These are phyloP conservation scores for Ophion obscuratus DNA, from an alignment of 2,888 invertebrate genomes.

Conservation along the genomic window DNA sequence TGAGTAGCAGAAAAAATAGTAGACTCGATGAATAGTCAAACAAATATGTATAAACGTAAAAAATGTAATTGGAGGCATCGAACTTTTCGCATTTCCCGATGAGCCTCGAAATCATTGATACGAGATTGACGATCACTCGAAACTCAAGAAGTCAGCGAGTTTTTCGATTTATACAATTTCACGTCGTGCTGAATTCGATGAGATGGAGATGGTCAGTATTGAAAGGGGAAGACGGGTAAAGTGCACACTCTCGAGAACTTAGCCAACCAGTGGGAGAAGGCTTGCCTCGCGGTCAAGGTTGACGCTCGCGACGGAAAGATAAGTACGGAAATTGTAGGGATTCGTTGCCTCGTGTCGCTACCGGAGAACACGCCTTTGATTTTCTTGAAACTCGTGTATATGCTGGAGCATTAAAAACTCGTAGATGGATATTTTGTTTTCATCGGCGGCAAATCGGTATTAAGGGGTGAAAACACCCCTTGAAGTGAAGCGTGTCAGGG, in stretches of 20 bases:
- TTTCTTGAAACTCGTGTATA: not conserved
- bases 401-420: not conserved
- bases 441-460: not conserved
- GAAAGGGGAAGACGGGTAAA: constrained; percentile 57
- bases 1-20: not conserved
- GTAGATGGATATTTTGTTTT: no score
- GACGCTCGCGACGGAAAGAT: constrained; percentile 64
- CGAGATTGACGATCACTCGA: no score
- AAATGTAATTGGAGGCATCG: no score
- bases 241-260: constrained; percentile 48
- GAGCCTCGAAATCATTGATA: no score
- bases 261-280: constrained; percentile 67
- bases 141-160: no score
- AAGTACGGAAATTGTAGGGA: constrained; percentile 74
- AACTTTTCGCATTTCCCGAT: no score
- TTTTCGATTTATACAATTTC: no score
- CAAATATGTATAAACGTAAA: no score
- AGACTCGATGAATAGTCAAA: not conserved
- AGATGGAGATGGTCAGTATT: constrained; percentile 69
- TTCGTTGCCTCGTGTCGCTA: constrained; percentile 68
- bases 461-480: not conserved
- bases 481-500: not conserved
- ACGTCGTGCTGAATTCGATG: not conserved
- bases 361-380: not conserved
- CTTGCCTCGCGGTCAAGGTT: constrained; percentile 76